phyloP scores from a whole-genome alignment of 1,140 invertebrate species.

The Drosophila kepulauana region DNA sequence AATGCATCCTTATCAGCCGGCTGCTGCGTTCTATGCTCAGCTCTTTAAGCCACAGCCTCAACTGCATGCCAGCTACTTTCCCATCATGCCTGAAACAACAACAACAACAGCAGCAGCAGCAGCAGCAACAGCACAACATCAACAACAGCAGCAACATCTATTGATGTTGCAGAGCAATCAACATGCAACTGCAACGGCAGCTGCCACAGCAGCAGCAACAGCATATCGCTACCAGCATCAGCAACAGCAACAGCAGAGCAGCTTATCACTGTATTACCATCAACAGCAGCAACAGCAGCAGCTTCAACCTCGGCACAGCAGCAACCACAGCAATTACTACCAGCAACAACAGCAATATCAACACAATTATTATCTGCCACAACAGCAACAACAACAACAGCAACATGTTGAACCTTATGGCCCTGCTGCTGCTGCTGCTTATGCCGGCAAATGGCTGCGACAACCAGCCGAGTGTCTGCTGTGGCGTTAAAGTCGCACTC shows the following conservation, averaged over 20 bases:
- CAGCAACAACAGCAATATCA: slow-evolving; percentile 44
- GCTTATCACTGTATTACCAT: slow-evolving; percentile 33
- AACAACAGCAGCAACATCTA: slow-evolving; percentile 28
- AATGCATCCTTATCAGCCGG: slow-evolving; percentile 53
- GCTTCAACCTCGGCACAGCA: slow-evolving; percentile 14
- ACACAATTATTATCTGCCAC: slow-evolving; percentile 16
- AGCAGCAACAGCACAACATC: slow-evolving; percentile 19
- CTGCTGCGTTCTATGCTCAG: slow-evolving; percentile 35
- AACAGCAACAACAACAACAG: slow-evolving; percentile 43
- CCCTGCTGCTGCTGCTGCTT: slow-evolving; percentile 8
- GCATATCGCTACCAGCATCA: slow-evolving; percentile 41
- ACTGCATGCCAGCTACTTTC: too few species aligned
- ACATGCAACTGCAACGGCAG: slow-evolving; percentile 13
- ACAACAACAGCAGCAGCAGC: slow-evolving; percentile 25
- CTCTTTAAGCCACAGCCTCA: slow-evolving; percentile 38
- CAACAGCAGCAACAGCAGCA: slow-evolving; percentile 26
- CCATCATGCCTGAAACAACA: slow-evolving; percentile 39
- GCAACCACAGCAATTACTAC: slow-evolving; percentile 46
- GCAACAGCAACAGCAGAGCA: slow-evolving; percentile 38
- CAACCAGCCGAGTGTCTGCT: slow-evolving; percentile 38
- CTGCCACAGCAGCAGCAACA: slow-evolving; percentile 7
- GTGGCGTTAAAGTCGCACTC: slow-evolving; percentile 35
- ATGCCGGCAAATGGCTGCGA: slow-evolving; percentile 41
- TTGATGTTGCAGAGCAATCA: slow-evolving; percentile 44
- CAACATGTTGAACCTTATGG: slow-evolving; percentile 44